Conservation (phyloP, 1,140 invertebrate genomes). For the Ceratoteleas bidentatus region DNA sequence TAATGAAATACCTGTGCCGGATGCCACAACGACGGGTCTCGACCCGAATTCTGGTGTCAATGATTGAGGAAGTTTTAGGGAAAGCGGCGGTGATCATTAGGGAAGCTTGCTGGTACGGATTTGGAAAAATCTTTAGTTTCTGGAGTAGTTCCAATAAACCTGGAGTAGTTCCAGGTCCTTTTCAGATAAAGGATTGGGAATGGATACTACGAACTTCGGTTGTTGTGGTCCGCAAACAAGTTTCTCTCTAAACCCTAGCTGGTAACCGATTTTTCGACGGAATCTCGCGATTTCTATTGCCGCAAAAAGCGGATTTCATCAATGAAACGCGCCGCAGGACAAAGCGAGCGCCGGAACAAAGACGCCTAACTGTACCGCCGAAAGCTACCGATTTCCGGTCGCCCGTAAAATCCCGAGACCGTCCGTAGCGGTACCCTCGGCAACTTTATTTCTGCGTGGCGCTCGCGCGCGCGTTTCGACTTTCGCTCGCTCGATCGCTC, state of each 20-base stretch:
- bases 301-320: background rate
- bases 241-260: no score
- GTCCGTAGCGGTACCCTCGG: conserved; percentile 36
- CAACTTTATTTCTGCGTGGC: conserved; percentile 52
- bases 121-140: no score
- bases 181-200: no score
- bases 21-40: conserved; percentile 22
- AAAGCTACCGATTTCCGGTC: conserved; percentile 28
- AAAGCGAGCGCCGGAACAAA: no score
- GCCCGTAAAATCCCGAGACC: conserved; percentile 16
- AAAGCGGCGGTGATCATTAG: no score
- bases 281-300: background rate
- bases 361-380: conserved; percentile 8
- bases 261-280: background rate
- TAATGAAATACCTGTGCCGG: conserved; percentile 52
- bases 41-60: conserved; percentile 16
- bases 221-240: no score
- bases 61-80: background rate
- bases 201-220: no score
- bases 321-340: background rate
- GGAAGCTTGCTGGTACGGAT: no score
- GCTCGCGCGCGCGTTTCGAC: conserved; percentile 50
- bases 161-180: no score
- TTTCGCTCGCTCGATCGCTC: conserved; percentile 60
- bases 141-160: no score